These are phyloP conservation scores for Belonocnema kinseyi DNA, from an alignment of 1,140 invertebrate genomes.

Conservation along the genomic window DNA sequence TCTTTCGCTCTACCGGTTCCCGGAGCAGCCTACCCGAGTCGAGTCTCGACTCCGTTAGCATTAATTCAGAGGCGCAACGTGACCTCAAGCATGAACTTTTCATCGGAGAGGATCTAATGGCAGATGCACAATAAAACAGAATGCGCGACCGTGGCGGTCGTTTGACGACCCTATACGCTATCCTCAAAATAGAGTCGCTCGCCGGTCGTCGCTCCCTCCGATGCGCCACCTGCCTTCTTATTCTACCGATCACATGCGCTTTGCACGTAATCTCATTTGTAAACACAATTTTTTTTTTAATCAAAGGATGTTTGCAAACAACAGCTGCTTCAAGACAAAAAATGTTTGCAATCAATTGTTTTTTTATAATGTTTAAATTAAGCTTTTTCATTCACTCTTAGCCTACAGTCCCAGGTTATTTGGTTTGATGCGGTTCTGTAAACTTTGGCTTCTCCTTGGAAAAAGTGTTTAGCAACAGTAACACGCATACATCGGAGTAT, in stretches of 20 bases:
- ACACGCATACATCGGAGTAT: no score
- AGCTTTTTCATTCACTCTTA: no score
- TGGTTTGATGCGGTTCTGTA: no score
- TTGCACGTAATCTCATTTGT: slow-evolving; percentile 7
- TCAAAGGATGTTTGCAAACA: background rate
- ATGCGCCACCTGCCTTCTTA: slow-evolving; percentile 16
- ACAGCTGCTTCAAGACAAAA: background rate
- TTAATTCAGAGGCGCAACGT: slow-evolving; percentile 30
- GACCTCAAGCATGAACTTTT: slow-evolving; percentile 31
- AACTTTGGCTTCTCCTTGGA: no score
- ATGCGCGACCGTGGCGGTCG: slow-evolving; percentile 22
- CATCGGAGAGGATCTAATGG: slow-evolving; percentile 23
- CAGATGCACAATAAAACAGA: slow-evolving; percentile 29
- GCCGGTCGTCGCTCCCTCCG: slow-evolving; percentile 24
- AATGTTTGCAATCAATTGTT: background rate
- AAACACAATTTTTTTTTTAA: background rate
- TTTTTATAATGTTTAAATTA: background rate
- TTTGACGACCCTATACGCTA: slow-evolving; percentile 24
- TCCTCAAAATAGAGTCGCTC: slow-evolving; percentile 12
- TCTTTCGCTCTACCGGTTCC: slow-evolving; percentile 14
- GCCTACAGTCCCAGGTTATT: no score
- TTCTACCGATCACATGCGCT: background rate
- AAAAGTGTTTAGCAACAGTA: no score
- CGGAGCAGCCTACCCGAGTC: background rate
- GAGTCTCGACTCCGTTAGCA: slow-evolving; percentile 12